These are phyloP conservation scores for Capitella teleta DNA, from an alignment of 1,140 invertebrate species.

Conservation along the genomic window DNA sequence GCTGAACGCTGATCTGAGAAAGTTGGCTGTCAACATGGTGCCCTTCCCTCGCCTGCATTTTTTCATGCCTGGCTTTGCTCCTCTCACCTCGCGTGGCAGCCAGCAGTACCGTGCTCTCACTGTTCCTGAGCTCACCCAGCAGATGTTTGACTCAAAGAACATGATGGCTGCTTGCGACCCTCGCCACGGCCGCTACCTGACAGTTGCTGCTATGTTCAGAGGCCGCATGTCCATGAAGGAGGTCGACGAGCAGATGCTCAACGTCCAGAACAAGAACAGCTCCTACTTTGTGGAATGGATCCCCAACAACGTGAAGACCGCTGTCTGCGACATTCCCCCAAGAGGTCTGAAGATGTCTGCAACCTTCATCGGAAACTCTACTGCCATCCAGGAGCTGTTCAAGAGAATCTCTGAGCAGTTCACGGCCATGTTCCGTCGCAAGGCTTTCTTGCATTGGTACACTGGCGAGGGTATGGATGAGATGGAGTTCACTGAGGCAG, in stretches of 20 bases:
- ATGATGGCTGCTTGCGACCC: slow-evolving; percentile 91
- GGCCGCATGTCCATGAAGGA: slow-evolving; percentile 95
- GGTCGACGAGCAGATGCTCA: slow-evolving; percentile 60
- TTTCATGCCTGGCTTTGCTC: slow-evolving; percentile 80
- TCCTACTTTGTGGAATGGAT: slow-evolving; percentile 26
- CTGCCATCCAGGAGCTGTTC: slow-evolving; percentile 66
- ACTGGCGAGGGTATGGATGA: slow-evolving; percentile 52
- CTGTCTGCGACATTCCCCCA: slow-evolving; percentile 56
- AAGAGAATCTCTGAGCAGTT: slow-evolving; percentile 71
- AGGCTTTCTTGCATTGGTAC: slow-evolving; percentile 88
- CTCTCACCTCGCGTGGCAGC: slow-evolving; percentile 49
- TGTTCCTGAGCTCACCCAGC: slow-evolving; percentile 41
- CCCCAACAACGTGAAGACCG: slow-evolving; percentile 43
- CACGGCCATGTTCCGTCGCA: slow-evolving; percentile 81
- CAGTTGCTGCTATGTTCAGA: slow-evolving; percentile 84
- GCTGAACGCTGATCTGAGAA: slow-evolving; percentile 73
- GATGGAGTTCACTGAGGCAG: slow-evolving; percentile 60
- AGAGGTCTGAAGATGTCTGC: slow-evolving; percentile 57
- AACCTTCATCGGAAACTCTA: slow-evolving; percentile 55
- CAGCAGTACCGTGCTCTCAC: slow-evolving; percentile 45
- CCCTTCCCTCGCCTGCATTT: slow-evolving; percentile 90
- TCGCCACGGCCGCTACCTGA: slow-evolving; percentile 51
- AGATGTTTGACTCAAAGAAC: slow-evolving; percentile 49
- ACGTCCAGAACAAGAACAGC: slow-evolving; percentile 64
- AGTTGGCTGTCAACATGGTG: slow-evolving; percentile 95